These are phyloP conservation scores for Hassar affinis DNA, from an alignment of 2,113 vertebrate genomes.

Conservation along the genomic window DNA sequence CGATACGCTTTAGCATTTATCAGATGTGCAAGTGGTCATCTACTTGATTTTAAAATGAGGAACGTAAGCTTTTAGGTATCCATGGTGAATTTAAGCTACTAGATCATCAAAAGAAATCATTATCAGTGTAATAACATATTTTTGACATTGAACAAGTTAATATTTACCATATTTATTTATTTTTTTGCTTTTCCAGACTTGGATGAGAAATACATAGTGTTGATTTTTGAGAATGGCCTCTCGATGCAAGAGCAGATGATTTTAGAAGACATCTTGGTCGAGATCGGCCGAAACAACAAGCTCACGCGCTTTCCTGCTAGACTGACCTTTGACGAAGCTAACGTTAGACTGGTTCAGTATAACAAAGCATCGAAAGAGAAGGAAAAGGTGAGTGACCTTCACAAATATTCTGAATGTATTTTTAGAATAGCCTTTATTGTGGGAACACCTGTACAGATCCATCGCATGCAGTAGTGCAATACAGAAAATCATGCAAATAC, in stretches of 20 bases:
- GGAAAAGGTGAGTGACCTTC: conserved; percentile 61
- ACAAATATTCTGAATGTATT: neutral
- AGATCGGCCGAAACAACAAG: conserved; percentile 82
- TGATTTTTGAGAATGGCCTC: conserved; percentile 92
- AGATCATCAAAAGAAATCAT: too few relatives aligned
- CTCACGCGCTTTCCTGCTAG: conserved; percentile 82
- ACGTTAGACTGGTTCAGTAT: conserved; percentile 89
- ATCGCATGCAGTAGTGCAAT: neutral
- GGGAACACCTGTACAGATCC: neutral
- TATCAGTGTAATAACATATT: too few relatives aligned
- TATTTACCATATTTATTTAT: too few relatives aligned
- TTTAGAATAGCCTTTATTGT: neutral
- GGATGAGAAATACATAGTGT: conserved; percentile 91
- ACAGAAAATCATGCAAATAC: neutral
- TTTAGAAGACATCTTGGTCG: conserved; percentile 88
- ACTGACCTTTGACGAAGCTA: conserved; percentile 91
- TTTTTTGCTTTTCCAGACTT: conserved; percentile 68
- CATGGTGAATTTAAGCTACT: too few relatives aligned
- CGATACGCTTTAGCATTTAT: too few relatives aligned
- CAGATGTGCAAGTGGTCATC: too few relatives aligned
- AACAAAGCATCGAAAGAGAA: conserved; percentile 83
- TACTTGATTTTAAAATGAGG: too few relatives aligned
- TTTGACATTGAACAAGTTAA: too few relatives aligned
- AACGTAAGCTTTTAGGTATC: too few relatives aligned
- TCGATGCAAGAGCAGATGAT: conserved; percentile 79